Conservation (phyloP, 2,888 invertebrate species). For the Heterodera filipjevi region DNA sequence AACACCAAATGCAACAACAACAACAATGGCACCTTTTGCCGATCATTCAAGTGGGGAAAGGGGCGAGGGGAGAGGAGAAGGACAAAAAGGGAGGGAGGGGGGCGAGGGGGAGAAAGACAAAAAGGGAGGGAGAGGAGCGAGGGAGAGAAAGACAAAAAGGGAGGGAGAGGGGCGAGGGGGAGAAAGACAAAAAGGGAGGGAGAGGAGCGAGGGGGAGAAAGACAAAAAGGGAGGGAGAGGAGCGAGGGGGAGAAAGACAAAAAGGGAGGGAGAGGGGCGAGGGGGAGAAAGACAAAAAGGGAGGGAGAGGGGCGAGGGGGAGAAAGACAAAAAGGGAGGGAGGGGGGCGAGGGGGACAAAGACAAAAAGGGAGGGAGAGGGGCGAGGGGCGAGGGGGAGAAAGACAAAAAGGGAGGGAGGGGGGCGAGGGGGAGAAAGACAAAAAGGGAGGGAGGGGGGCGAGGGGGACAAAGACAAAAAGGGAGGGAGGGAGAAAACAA, state of each 20-base stretch:
- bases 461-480: too few species aligned
- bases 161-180: too few species aligned
- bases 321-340: neutral
- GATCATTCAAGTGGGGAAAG: neutral
- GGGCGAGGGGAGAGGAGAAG: neutral
- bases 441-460: neutral
- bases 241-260: too few species aligned
- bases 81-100: neutral
- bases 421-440: neutral
- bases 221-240: too few species aligned
- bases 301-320: neutral
- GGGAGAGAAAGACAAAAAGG: too few species aligned
- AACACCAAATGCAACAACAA: conserved; percentile 1
- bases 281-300: neutral
- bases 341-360: neutral
- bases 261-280: neutral
- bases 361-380: neutral
- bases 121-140: too few species aligned
- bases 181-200: too few species aligned
- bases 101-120: too few species aligned
- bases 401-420: too few species aligned
- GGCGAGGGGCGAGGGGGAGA: neutral
- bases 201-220: too few species aligned
- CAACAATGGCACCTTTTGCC: neutral
- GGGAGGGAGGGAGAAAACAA: neutral